Conservation (phyloP, 1,140 invertebrate genomes). For the Belonocnema kinseyi region DNA sequence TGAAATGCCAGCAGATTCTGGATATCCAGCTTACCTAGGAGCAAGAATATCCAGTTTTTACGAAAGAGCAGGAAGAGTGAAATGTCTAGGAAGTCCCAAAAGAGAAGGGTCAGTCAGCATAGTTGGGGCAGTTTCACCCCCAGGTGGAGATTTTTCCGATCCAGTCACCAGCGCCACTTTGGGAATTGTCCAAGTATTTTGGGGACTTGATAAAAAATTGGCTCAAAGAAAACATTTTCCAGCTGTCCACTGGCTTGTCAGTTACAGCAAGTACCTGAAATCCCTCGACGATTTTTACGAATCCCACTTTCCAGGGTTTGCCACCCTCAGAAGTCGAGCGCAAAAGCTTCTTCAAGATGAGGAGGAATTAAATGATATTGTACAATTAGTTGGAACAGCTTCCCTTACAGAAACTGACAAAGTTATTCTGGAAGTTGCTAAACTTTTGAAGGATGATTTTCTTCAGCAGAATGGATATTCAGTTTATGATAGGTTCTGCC, state of each 20-base stretch:
- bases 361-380: constrained; percentile 99
- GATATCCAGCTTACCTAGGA: constrained; percentile 99
- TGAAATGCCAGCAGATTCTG: constrained; percentile 99
- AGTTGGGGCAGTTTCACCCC: constrained; percentile 99
- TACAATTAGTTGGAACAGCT: constrained; percentile 99
- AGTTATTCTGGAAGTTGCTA: constrained; percentile 99
- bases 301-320: constrained; percentile 98
- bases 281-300: constrained; percentile 99
- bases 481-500: constrained; percentile 98
- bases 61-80: constrained; percentile 98
- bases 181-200: constrained; percentile 99
- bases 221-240: constrained; percentile 99
- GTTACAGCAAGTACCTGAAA: constrained; percentile 99
- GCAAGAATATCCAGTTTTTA: constrained; percentile 99
- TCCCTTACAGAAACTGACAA: constrained; percentile 99
- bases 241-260: constrained; percentile 99
- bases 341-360: constrained; percentile 99
- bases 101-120: constrained; percentile 99
- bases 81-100: constrained; percentile 98
- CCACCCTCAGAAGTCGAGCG: constrained; percentile 92
- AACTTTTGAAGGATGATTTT: constrained; percentile 99
- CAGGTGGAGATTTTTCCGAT: constrained; percentile 99
- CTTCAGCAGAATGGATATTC: constrained; percentile 99
- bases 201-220: constrained; percentile 99
- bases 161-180: constrained; percentile 99